Evolutionary conservation across 2,888 invertebrate genomes (phyloP), one percentile per base, ranked within the genome.

Genomic region (Oscheius onirici): DNA sequence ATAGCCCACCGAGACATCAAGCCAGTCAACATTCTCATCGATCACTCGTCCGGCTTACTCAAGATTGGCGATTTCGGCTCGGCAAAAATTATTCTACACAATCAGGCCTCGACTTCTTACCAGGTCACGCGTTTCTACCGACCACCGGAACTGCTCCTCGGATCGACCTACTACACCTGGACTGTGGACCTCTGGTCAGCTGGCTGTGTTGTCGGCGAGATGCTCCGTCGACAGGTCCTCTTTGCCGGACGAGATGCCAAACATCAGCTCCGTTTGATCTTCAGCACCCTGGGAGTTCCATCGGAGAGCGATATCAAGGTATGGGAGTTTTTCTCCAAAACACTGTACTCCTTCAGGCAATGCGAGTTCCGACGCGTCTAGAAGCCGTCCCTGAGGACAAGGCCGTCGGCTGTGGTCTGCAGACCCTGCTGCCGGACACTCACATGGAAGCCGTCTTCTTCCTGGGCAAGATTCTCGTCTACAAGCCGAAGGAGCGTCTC

Each of bases 51-150:
- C 10, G 83, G 81, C 17, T 57, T 71, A 11, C 73, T 84, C 57
- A 84, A 82, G 65, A 79, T 84, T 60, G 82, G 79, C 3, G 84
- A 84, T 57, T 84, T 84, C 54, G 84, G 84, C 22, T 80, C 78
- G 46, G 82, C 84, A 6, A 84, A 83, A 46, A 70, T 82, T 17
- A 74, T 81, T 26, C 57, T 57, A 11, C 49, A 68, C 22, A 73
- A 73, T n/a, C 58, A 63, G 24, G 34, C 51, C 3, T 80, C 79
- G n/a, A 82, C 78, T 5, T 41, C 81, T 0, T 83, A 83, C 49
- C 76, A 79, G 67, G 75, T 77, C 2, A 83, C 84, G 10, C 75
- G 84, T 1, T 84, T 81, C 77, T 84, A 84, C 65, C 71, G 84
- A 49, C 79, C 84, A 11, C 84, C 84, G n/a, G 84, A 84, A 67